phyloP scores from a whole-genome alignment of 2,888 invertebrate species.

The Horisme vitalbata region DNA sequence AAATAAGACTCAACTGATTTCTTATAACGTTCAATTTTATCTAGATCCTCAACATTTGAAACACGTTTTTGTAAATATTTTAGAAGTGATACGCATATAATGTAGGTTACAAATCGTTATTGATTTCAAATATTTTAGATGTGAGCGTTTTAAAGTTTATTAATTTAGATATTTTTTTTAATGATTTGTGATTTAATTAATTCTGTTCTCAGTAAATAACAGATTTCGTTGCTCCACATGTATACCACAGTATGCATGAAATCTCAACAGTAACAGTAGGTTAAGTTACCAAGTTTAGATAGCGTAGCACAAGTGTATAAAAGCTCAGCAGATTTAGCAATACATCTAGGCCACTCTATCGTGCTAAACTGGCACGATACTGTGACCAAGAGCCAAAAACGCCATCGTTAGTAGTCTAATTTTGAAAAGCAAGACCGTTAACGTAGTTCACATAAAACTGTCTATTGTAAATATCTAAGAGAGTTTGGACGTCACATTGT shows the following conservation, averaged over 20 bases:
- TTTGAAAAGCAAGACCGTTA: too few species aligned
- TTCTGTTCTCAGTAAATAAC: not conserved
- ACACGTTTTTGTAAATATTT: slow-evolving; percentile 65
- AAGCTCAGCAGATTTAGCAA: not conserved
- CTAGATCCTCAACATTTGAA: slow-evolving; percentile 39
- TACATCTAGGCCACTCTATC: too few species aligned
- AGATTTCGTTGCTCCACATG: slow-evolving; percentile 1
- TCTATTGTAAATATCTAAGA: slow-evolving; percentile 22
- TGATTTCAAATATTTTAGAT: slow-evolving; percentile 72
- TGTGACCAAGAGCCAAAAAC: too few species aligned
- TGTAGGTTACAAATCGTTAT: slow-evolving; percentile 60
- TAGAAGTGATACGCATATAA: slow-evolving; percentile 47
- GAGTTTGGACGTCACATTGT: slow-evolving; percentile 62
- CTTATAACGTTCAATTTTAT: slow-evolving; percentile 54
- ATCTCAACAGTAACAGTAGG: slow-evolving; percentile 58
- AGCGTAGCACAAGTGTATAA: slow-evolving; percentile 54
- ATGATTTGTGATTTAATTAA: too few species aligned
- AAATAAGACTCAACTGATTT: slow-evolving; percentile 64
- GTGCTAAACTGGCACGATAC: too few species aligned
- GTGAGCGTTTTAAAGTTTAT: slow-evolving; percentile 56
- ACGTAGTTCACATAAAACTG: too few species aligned
- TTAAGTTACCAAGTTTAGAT: slow-evolving; percentile 74
- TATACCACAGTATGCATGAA: slow-evolving; percentile 38
- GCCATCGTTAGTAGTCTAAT: too few species aligned
- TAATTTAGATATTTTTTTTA: slow-evolving; percentile 31